A percentile compares a stretch with the other conserved stretches of the same genome.
phyloP scores from a whole-genome alignment of 2,113 vertebrate species.

The Ivindomyrus marchei region DNA sequence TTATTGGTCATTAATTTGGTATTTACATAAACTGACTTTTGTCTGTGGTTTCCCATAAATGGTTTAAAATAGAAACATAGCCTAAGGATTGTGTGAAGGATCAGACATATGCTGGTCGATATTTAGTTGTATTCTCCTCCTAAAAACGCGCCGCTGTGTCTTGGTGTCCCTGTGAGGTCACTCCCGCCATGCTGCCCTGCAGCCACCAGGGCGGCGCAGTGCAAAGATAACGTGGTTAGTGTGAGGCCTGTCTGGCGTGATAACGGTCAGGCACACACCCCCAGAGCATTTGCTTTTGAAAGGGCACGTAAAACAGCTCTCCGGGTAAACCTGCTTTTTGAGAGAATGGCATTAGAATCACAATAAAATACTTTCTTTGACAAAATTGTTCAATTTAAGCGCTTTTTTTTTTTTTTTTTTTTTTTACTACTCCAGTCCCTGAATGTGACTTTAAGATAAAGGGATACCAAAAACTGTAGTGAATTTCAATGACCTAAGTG shows the following conservation, averaged over 20 bases:
- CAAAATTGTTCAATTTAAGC: not conserved
- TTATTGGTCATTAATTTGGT: not conserved
- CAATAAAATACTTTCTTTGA: not conserved
- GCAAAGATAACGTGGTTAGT: slow-evolving; percentile 14
- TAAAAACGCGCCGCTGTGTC: not conserved
- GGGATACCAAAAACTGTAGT: not conserved
- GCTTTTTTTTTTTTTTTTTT: not conserved
- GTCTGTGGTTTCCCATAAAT: not conserved
- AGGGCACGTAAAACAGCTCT: not conserved
- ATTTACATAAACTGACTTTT: not conserved
- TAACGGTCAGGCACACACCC: slow-evolving; percentile 13
- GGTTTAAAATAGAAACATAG: not conserved
- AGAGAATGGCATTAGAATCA: not conserved
- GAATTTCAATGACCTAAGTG: not conserved
- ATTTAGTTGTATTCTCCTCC: not conserved
- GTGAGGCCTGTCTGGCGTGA: not conserved
- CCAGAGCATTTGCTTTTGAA: not conserved
- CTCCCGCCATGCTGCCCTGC: not conserved
- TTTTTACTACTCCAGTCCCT: not conserved
- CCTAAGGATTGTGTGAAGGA: not conserved
- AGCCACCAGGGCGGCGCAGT: not conserved
- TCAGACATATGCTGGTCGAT: not conserved
- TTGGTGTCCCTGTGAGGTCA: not conserved
- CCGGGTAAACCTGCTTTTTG: not conserved
- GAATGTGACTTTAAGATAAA: not conserved